Percentiles rank a stretch among this genome's conserved stretches.
Evolutionary conservation across 2,888 invertebrate species (phyloP).

Genomic region (Eretmocerus hayati): DNA sequence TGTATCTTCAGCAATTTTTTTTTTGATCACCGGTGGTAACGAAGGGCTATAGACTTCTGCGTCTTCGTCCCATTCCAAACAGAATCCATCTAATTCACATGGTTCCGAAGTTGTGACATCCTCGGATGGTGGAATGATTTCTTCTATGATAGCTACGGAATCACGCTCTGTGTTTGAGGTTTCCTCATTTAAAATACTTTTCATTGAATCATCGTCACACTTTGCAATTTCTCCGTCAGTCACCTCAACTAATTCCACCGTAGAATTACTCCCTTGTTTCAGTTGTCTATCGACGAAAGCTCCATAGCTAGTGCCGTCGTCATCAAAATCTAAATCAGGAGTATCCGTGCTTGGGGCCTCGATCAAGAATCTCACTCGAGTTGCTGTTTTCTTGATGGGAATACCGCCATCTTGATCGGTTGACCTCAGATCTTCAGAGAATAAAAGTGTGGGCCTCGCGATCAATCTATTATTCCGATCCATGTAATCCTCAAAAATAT

Average conservation of each 20-base stretch:
- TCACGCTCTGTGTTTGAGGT: neutral
- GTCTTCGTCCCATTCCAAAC: constrained; percentile 11
- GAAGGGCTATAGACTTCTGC: constrained; percentile 1
- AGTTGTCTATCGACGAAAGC: constrained; percentile 10
- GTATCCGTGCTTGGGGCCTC: constrained; percentile 31
- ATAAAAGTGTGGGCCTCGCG: constrained; percentile 9
- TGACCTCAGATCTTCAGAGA: constrained; percentile 11
- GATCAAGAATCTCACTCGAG: constrained; percentile 37
- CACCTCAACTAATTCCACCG: constrained; percentile 7
- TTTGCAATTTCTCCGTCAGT: neutral
- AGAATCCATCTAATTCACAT: constrained; percentile 8
- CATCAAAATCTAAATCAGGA: constrained; percentile 23
- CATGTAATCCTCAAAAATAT: constrained; percentile 39
- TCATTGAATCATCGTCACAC: neutral
- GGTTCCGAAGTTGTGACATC: neutral
- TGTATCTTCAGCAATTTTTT: neutral
- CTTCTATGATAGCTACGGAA: neutral
- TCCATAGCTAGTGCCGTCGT: constrained; percentile 6
- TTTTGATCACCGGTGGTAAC: neutral
- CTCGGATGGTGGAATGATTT: constrained; percentile 6
- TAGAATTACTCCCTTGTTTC: neutral
- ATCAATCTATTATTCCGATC: constrained; percentile 31
- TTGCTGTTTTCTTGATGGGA: constrained; percentile 11
- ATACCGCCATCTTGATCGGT: neutral
- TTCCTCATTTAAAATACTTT: too few relatives aligned